Percentiles rank a stretch among this genome's conserved stretches.
These are phyloP conservation scores for Listrodromus nycthemerus DNA, from an alignment of 2,888 invertebrate species.

Conservation along the genomic window DNA sequence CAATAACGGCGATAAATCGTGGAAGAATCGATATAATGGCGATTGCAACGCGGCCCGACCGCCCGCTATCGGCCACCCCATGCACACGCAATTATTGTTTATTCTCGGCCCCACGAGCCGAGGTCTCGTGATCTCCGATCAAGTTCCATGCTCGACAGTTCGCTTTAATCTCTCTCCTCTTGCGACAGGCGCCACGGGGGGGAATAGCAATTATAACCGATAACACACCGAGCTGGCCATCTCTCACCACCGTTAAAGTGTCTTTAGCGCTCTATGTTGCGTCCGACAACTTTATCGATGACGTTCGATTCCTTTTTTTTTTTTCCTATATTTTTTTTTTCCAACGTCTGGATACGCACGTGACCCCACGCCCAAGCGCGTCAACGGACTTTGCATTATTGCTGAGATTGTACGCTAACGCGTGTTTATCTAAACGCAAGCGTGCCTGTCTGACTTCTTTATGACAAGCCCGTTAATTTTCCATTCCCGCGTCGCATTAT, in stretches of 20 bases:
- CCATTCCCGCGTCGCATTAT: slow-evolving; percentile 27
- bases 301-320: slow-evolving; percentile 56
- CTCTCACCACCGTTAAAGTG: background rate
- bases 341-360: slow-evolving; percentile 67
- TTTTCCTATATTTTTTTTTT: background rate
- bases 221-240: slow-evolving; percentile 58
- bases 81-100: slow-evolving; percentile 48
- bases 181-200: slow-evolving; percentile 80
- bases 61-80: slow-evolving; percentile 18
- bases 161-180: slow-evolving; percentile 69
- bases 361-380: slow-evolving; percentile 66
- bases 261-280: slow-evolving; percentile 18
- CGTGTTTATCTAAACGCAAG: slow-evolving; percentile 25
- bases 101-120: slow-evolving; percentile 60
- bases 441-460: slow-evolving; percentile 46
- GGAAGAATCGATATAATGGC: slow-evolving; percentile 22
- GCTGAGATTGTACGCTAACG: slow-evolving; percentile 23
- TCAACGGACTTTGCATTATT: slow-evolving; percentile 62
- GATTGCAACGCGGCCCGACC: slow-evolving; percentile 18
- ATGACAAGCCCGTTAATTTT: slow-evolving; percentile 55
- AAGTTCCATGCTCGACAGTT: slow-evolving; percentile 72
- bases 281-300: slow-evolving; percentile 67
- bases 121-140: slow-evolving; percentile 75
- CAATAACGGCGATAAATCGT: slow-evolving; percentile 30
- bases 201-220: slow-evolving; percentile 78